A percentile compares a stretch with the other conserved stretches of the same genome.
These are phyloP conservation scores for Zaprionus lachaisei DNA, from an alignment of 1,140 invertebrate genomes.

Conservation along the genomic window DNA sequence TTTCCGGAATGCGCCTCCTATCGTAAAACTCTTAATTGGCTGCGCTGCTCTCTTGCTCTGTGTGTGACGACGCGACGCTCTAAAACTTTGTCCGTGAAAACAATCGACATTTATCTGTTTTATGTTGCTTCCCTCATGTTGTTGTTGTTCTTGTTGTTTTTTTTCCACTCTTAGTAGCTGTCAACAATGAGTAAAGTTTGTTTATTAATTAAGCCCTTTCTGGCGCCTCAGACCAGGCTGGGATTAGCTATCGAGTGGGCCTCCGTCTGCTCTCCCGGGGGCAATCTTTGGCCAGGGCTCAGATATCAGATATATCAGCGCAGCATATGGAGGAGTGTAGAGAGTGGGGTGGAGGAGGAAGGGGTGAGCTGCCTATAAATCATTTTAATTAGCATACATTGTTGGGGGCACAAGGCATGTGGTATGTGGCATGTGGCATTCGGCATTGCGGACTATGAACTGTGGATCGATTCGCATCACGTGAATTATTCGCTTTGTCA, in stretches of 20 bases:
- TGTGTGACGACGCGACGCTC: constrained; percentile 12
- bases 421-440: constrained; percentile 27
- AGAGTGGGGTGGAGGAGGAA: neutral
- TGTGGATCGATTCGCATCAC: constrained; percentile 56
- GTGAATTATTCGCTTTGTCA: constrained; percentile 51
- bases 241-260: neutral
- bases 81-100: constrained; percentile 21
- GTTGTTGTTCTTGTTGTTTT: constrained; percentile 32
- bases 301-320: constrained; percentile 46
- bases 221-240: neutral
- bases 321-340: constrained; percentile 50
- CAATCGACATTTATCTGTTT: constrained; percentile 65
- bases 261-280: neutral
- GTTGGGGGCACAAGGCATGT: constrained; percentile 5
- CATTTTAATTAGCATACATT: constrained; percentile 74
- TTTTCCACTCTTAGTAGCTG: constrained; percentile 38
- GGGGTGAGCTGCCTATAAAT: constrained; percentile 53
- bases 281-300: constrained; percentile 22
- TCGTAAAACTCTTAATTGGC: constrained; percentile 24
- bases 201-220: constrained; percentile 68
- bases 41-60: neutral
- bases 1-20: constrained; percentile 1
- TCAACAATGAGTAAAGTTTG: constrained; percentile 45
- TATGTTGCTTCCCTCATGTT: constrained; percentile 27
- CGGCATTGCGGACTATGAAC: constrained; percentile 44